phyloP scores from a whole-genome alignment of 2,113 vertebrate species.

The Gobio gobio region DNA sequence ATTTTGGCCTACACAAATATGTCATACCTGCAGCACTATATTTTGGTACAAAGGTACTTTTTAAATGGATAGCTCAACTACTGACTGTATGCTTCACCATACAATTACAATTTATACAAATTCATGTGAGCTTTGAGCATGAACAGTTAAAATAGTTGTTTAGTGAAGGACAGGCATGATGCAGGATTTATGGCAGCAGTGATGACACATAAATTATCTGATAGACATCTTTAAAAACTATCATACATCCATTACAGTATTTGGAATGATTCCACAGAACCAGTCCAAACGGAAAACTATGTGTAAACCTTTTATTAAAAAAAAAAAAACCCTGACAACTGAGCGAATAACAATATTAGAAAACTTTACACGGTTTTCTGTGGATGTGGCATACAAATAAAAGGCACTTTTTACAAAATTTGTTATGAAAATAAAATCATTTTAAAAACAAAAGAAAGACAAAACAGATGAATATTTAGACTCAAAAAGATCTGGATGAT shows the following conservation, averaged over 20 bases:
- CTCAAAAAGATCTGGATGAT: background rate
- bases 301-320: conserved; percentile 34
- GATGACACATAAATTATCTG: background rate
- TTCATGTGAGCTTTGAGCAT: no score
- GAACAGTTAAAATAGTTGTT: no score
- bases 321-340: background rate
- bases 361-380: conserved; percentile 28
- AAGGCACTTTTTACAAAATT: conserved; percentile 60
- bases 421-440: conserved; percentile 58
- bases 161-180: no score
- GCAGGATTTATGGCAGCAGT: no score
- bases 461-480: conserved; percentile 6
- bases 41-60: no score
- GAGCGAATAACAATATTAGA: conserved; percentile 56
- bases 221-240: background rate
- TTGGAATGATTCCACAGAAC: background rate
- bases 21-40: no score
- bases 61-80: no score
- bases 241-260: background rate
- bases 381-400: background rate
- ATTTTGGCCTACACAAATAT: no score
- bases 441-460: background rate
- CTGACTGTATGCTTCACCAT: no score
- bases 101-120: no score
- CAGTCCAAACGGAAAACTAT: background rate